Evolutionary conservation across 1,140 invertebrate genomes (phyloP), one percentile per base, ranked within the genome.

Genomic region (Propsilocerus akamusi): DNA sequence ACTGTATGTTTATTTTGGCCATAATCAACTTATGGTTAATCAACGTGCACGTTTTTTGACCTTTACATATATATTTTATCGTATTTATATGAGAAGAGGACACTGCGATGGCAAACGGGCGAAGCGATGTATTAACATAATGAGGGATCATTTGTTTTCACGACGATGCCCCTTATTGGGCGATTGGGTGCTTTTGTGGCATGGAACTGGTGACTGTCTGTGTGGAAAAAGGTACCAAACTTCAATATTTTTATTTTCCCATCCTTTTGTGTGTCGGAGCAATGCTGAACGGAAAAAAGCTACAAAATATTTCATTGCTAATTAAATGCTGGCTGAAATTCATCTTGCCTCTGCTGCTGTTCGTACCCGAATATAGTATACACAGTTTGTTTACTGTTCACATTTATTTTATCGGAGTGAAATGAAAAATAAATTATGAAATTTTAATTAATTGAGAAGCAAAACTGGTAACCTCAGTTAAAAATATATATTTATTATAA

Each of bases 371-470:
- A n/a, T n/a, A n/a, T n/a, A n/a, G n/a, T n/a, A n/a, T n/a, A n/a
- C n/a, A n/a, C n/a, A n/a, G n/a, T n/a, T n/a, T n/a, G n/a, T n/a
- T 30, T 30, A 11, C n/a, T 30, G 2, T 7, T 2, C 6, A 30
- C 6, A 30, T 30, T 11, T 30, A 30, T 30, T 4, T 30, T 30
- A 8, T 30, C 10, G 28, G n/a, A 41, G 22, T 7, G 22, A 17
- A 7, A 14, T 37, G 34, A 41, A 41, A 41, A 41, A 41, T 41
- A 41, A 41, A 41, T 20, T 41, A 41, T 41, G 34, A 41, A 41
- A 41, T 41, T 41, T 41, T 41, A 41, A 41, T 41, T 41, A 41
- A 41, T 41, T 41, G 34, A 41, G 34, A 41, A 20, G n/a, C n/a
- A n/a, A n/a, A n/a, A n/a, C n/a, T n/a, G n/a, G n/a, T n/a, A n/a